Percentiles rank a stretch among this genome's conserved stretches.
phyloP scores from a whole-genome alignment of 2,113 vertebrate species.

The Zapus hudsonius region DNA sequence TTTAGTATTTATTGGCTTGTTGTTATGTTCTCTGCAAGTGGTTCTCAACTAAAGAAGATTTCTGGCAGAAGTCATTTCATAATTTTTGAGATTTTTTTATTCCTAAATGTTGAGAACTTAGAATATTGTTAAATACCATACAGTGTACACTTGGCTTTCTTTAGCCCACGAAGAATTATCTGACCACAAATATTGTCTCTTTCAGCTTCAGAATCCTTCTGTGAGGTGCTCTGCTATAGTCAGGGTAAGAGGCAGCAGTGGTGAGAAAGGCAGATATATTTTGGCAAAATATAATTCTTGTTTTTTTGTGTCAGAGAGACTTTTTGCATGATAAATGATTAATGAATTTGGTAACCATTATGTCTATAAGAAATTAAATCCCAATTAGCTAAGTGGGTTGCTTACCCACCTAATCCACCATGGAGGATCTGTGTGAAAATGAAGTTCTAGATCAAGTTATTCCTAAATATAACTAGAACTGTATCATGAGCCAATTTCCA shows the following conservation, averaged over 20 bases:
- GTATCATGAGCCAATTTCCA: not conserved
- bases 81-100: not conserved
- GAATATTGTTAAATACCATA: not conserved
- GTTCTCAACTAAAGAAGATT: not conserved
- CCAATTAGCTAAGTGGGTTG: not conserved
- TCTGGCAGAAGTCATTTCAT: not conserved
- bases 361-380: not conserved
- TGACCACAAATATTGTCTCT: fast-evolving
- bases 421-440: not conserved
- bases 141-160: not conserved
- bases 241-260: not conserved
- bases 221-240: not conserved
- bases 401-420: not conserved
- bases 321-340: not conserved
- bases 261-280: not conserved
- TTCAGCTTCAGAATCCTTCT: not conserved
- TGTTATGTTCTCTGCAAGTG: not conserved
- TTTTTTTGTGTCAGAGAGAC: not conserved
- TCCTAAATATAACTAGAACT: not conserved
- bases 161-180: too few species aligned
- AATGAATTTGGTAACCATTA: not conserved
- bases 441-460: not conserved
- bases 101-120: not conserved
- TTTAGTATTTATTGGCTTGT: not conserved
- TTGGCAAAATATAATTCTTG: not conserved